phyloP scores from a whole-genome alignment of 2,888 invertebrate genomes.

The Lochmaea capreae region DNA sequence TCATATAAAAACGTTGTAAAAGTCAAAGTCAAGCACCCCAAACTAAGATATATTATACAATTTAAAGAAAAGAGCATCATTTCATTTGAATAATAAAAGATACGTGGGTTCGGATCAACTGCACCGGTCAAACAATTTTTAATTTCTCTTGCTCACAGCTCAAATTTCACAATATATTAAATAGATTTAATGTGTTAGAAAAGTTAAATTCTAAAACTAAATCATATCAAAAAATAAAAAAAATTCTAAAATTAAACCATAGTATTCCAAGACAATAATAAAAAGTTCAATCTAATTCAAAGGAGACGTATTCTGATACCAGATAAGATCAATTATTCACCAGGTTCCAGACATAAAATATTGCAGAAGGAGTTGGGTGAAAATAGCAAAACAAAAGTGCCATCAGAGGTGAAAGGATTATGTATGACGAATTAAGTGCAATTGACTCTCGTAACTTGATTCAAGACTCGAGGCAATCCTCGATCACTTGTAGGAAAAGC shows the following conservation, averaged over 20 bases:
- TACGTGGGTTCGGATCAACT: background rate
- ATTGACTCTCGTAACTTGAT: background rate
- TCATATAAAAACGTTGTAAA: constrained; percentile 1
- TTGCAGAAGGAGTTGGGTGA: too few relatives aligned
- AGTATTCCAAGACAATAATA: too few relatives aligned
- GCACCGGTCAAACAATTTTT: background rate
- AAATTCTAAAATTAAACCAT: too few relatives aligned
- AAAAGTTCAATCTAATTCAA: too few relatives aligned
- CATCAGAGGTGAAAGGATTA: background rate
- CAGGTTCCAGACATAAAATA: too few relatives aligned
- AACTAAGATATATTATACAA: constrained; percentile 6
- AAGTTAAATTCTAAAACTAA: too few relatives aligned
- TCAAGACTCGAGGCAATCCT: background rate
- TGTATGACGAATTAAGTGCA: background rate
- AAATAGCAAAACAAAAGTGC: too few relatives aligned
- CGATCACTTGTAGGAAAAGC: background rate
- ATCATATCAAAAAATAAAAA: too few relatives aligned
- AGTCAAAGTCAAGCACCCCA: constrained; percentile 1
- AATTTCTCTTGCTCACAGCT: background rate
- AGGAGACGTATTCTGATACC: too few relatives aligned
- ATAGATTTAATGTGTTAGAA: too few relatives aligned
- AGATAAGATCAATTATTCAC: too few relatives aligned
- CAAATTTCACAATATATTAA: background rate
- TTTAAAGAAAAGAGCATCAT: constrained; percentile 1
- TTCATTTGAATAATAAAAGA: background rate